A percentile compares a stretch with the other conserved stretches of the same genome.
Conservation (phyloP, 1,140 invertebrate species). For the Acromyrmex echinatior region DNA sequence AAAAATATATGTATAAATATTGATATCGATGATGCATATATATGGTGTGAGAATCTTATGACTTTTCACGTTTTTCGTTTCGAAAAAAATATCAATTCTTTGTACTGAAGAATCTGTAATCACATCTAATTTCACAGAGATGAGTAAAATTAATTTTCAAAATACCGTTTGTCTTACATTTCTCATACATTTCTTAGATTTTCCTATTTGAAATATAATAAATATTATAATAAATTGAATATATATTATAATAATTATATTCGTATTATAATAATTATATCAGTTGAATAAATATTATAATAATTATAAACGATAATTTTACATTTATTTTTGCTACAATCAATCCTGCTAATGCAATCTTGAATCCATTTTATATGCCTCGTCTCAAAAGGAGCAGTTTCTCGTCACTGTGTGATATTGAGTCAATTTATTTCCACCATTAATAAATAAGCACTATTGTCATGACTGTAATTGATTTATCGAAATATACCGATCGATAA, state of each 20-base stretch:
- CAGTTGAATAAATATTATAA: not conserved
- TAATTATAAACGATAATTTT: not conserved
- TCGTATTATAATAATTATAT: not conserved
- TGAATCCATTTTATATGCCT: not conserved
- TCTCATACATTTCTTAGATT: not conserved
- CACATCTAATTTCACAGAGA: not conserved
- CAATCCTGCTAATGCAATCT: not conserved
- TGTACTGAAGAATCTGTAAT: not conserved
- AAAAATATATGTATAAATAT: not conserved
- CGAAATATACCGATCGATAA: slow-evolving; percentile 44
- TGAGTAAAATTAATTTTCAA: not conserved
- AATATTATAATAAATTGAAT: not conserved
- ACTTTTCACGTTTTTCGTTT: not conserved
- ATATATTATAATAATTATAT: not conserved
- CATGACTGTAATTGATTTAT: slow-evolving; percentile 47
- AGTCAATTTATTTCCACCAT: slow-evolving; percentile 33
- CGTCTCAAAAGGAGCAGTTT: slow-evolving; percentile 10
- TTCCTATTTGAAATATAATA: not conserved
- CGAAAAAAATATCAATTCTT: not conserved
- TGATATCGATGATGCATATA: not conserved
- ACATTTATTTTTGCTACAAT: not conserved
- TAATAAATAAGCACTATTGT: slow-evolving; percentile 44
- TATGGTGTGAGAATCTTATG: not conserved
- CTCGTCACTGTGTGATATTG: not conserved
- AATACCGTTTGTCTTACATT: not conserved